Conservation (phyloP, 1,140 invertebrate species). For the Drosophila miranda region DNA sequence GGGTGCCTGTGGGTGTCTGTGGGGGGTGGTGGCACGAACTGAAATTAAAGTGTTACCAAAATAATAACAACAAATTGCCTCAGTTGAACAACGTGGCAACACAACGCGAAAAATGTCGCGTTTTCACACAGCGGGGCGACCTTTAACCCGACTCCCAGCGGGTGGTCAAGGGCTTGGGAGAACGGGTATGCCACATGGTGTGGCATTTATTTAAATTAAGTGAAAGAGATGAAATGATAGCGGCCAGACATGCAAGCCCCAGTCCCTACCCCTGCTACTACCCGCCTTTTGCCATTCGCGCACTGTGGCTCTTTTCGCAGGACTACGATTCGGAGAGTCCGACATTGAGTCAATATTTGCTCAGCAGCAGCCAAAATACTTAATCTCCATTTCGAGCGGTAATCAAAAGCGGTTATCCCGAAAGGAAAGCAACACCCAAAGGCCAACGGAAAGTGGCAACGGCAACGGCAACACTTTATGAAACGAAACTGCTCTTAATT, state of each 20-base stretch:
- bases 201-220: slow-evolving; percentile 74
- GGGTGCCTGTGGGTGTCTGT: slow-evolving; percentile 4
- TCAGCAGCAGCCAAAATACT: neutral
- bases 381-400: slow-evolving; percentile 4
- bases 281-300: too few species aligned
- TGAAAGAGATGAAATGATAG: slow-evolving; percentile 52
- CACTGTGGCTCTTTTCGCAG: too few species aligned
- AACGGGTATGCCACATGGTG: slow-evolving; percentile 49
- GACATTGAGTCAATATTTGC: slow-evolving; percentile 29
- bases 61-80: slow-evolving; percentile 77
- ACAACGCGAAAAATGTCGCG: slow-evolving; percentile 59
- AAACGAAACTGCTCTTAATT: slow-evolving; percentile 28
- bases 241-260: slow-evolving; percentile 58
- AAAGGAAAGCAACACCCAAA: neutral
- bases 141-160: slow-evolving; percentile 26
- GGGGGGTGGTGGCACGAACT: slow-evolving; percentile 39
- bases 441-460: too few species aligned
- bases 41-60: slow-evolving; percentile 79
- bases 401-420: slow-evolving; percentile 19
- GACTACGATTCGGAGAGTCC: too few species aligned
- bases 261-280: too few species aligned
- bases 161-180: slow-evolving; percentile 32
- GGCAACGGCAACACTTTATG: slow-evolving; percentile 4
- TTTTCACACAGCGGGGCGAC: slow-evolving; percentile 63
- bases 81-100: slow-evolving; percentile 35